Evolutionary conservation across 1,140 invertebrate species (phyloP), one percentile per base, ranked within the genome.

Genomic region (Lucilia sericata): DNA sequence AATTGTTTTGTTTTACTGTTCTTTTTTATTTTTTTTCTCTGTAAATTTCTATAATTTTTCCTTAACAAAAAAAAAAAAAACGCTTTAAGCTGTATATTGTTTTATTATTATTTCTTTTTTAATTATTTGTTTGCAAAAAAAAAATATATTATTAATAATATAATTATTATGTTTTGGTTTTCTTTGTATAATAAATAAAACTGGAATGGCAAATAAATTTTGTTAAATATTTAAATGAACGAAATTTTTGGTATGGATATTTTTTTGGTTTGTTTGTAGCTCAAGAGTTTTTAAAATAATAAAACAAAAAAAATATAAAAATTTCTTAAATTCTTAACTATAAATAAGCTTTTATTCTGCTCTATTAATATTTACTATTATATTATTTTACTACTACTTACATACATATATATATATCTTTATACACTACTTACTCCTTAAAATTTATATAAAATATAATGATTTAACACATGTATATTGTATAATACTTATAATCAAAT

Each of bases 91-190:
- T 70, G n/a, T 65, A 65, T 65, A 19, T 65, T 65, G 14, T 65
- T 65, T 65, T 21, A 70, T 70, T 70, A 70, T 65, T 70, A 21
- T 70, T 70, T 70, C 5, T 70, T 21, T 70, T 70, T 21, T 70
- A n/a, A n/a, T 70, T 65, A 65, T 65, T 60, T 60, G 51, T 60
- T 60, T 60, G 36, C 36, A n/a, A n/a, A n/a, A 4, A 4, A 36
- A 36, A n/a, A n/a, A n/a, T n/a, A n/a, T n/a, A n/a, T n/a, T 60
- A 60, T 60, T 60, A 60, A 14, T 60, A 60, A 60, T 17, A 17
- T 60, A 14, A n/a, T n/a, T n/a, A 17, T 17, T 60, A 10, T 17
- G n/a, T n/a, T 60, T 60, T 60, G 51, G 51, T 60, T 60, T 60
- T n/a, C 17, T 14, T 60, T 60, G 51, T 60, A 60, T 60, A 60